A percentile compares a stretch with the other conserved stretches of the same genome.
Conservation (phyloP, 2,888 invertebrate species). For the Oscheius sp. region DNA sequence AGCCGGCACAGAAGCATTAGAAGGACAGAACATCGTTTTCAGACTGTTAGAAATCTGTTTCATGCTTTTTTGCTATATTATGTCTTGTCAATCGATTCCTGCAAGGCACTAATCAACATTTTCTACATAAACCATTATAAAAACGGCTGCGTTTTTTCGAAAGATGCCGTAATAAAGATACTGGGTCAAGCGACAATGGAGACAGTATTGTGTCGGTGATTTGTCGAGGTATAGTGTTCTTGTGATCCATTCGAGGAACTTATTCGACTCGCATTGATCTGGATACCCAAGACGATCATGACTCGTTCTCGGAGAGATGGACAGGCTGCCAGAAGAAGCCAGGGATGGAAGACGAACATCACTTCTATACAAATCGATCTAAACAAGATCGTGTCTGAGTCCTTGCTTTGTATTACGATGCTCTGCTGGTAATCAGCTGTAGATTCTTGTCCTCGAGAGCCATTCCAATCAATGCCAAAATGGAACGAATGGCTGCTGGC, state of each 20-base stretch:
- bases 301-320: constrained; percentile 12
- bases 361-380: background rate
- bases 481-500: background rate
- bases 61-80: too few relatives aligned
- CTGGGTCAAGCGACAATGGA: too few relatives aligned
- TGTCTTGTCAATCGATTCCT: too few relatives aligned
- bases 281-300: background rate
- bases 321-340: constrained; percentile 1
- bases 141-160: too few relatives aligned
- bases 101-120: too few relatives aligned
- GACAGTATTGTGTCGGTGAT: too few relatives aligned
- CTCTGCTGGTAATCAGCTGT: background rate
- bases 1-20: background rate
- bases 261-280: background rate
- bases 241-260: background rate
- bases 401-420: background rate
- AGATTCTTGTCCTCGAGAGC: background rate
- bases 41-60: too few relatives aligned
- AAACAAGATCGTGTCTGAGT: background rate
- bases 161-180: too few relatives aligned
- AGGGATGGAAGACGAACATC: constrained; percentile 21
- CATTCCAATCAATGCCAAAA: background rate
- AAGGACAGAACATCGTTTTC: too few relatives aligned
- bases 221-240: too few relatives aligned
- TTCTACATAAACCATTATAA: too few relatives aligned